Evolutionary conservation across 2,888 invertebrate species (phyloP).

Genomic region (Watsonalla cultraria): DNA sequence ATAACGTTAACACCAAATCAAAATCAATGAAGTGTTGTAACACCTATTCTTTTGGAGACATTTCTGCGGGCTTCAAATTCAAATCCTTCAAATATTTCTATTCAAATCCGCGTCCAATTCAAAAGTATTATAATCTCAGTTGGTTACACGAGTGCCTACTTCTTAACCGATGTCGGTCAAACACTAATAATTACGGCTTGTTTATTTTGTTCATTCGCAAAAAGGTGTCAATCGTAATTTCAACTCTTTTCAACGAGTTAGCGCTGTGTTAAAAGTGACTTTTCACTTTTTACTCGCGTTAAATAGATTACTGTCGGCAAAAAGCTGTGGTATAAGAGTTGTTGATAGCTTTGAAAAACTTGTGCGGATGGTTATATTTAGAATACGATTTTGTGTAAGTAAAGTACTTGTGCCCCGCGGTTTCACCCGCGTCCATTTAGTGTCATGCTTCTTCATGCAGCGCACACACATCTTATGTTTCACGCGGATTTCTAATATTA

Average conservation of each 20-base stretch:
- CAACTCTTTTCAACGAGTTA: not conserved
- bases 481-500: too few species aligned
- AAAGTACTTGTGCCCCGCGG: too few species aligned
- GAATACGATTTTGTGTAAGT: not conserved
- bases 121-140: not conserved
- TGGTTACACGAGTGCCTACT: not conserved
- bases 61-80: too few species aligned
- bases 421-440: too few species aligned
- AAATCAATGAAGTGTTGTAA: too few species aligned
- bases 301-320: not conserved
- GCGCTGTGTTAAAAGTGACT: not conserved
- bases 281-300: not conserved
- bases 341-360: not conserved
- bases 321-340: not conserved
- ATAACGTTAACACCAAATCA: too few species aligned
- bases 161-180: not conserved
- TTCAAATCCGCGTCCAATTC: too few species aligned
- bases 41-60: too few species aligned
- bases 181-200: not conserved
- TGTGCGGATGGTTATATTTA: not conserved
- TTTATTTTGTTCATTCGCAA: not conserved
- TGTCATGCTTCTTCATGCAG: too few species aligned
- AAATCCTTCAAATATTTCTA: too few species aligned
- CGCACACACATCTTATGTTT: too few species aligned
- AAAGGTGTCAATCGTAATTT: not conserved